Evolutionary conservation across 2,888 invertebrate species (phyloP).

Genomic region (Hypomecis atomaria): DNA sequence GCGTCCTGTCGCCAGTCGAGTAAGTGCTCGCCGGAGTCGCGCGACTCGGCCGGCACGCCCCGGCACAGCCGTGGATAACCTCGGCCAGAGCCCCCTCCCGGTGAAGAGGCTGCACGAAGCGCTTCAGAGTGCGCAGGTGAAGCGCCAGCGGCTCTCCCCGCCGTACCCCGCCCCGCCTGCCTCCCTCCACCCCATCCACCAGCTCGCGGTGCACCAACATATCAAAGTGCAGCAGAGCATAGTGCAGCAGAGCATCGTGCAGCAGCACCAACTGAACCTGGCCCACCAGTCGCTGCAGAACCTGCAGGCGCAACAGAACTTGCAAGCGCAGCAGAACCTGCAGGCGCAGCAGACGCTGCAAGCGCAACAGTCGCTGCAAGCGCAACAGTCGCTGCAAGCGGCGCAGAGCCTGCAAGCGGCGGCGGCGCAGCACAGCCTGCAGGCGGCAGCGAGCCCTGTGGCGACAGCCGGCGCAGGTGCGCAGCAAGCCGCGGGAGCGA

Average conservation of each 20-base stretch:
- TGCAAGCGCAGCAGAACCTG: conserved; percentile 62
- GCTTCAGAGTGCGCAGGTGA: conserved; percentile 85
- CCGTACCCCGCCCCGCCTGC: conserved; percentile 83
- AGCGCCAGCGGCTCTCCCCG: conserved; percentile 86
- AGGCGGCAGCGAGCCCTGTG: conserved; percentile 66
- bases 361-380: conserved; percentile 62
- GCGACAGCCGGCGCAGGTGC: conserved; percentile 71
- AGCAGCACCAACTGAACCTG: conserved; percentile 79
- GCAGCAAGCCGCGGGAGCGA: conserved; percentile 72
- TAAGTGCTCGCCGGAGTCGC: conserved; percentile 84
- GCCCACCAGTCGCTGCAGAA: conserved; percentile 78
- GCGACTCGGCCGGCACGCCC: conserved; percentile 83
- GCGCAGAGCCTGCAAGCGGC: conserved; percentile 59
- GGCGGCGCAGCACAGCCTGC: conserved; percentile 53
- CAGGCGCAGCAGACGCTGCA: conserved; percentile 65
- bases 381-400: conserved; percentile 61
- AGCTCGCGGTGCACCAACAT: conserved; percentile 79
- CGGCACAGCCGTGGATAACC: conserved; percentile 84
- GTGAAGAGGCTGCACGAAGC: conserved; percentile 86
- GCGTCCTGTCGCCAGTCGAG: conserved; percentile 74
- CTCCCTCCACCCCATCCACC: conserved; percentile 76
- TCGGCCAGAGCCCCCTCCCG: conserved; percentile 83
- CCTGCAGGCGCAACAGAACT: conserved; percentile 68
- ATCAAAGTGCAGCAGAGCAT: conserved; percentile 81
- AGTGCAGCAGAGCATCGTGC: conserved; percentile 80